Evolutionary conservation across 2,888 invertebrate genomes (phyloP).

Genomic region (Philonicus albiceps): DNA sequence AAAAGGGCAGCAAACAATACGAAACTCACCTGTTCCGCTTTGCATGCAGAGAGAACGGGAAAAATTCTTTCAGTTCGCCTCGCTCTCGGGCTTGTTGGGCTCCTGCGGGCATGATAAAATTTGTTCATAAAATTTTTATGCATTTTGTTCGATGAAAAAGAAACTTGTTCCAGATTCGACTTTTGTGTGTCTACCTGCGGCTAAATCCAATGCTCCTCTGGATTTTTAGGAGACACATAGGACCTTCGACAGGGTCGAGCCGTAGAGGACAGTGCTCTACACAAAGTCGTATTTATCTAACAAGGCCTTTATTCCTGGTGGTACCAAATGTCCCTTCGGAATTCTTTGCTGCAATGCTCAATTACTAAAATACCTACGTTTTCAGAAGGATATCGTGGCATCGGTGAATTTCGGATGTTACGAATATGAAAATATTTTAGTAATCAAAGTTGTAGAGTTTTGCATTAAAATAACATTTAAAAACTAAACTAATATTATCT

Average conservation of each 20-base stretch:
- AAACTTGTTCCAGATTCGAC: neutral
- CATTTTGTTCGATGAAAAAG: constrained; percentile 4
- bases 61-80: neutral
- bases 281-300: neutral
- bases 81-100: neutral
- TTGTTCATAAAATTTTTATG: constrained; percentile 20
- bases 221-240: constrained; percentile 6
- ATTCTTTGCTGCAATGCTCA: neutral
- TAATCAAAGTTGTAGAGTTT: no score
- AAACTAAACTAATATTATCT: no score
- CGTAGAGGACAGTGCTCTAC: neutral
- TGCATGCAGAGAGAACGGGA: neutral
- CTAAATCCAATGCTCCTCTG: neutral
- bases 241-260: neutral
- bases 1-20: neutral
- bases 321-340: neutral
- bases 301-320: neutral
- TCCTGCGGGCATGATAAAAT: constrained; percentile 6
- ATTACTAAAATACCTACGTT: neutral
- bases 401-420: no score
- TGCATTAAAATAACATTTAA: no score
- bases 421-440: no score
- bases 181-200: neutral
- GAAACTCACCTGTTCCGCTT: neutral
- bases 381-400: neutral